A percentile compares a stretch with the other conserved stretches of the same genome.
phyloP scores from a whole-genome alignment of 2,888 invertebrate species.

The Megalurothrips usitatus region DNA sequence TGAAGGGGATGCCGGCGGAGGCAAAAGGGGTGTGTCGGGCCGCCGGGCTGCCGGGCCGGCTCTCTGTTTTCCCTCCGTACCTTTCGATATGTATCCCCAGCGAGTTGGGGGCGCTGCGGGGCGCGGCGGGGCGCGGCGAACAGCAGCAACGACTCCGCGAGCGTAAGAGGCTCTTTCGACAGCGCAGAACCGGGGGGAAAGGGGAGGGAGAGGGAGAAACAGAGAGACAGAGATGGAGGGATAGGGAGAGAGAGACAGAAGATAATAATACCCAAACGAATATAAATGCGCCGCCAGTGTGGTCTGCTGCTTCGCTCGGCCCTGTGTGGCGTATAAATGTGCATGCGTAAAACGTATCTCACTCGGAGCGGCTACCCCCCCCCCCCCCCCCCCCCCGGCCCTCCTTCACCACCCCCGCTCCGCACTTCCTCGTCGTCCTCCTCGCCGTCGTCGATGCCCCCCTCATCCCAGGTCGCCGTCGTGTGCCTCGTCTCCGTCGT shows the following conservation, averaged over 20 bases:
- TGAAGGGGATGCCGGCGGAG: not conserved
- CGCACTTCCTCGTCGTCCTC: not conserved
- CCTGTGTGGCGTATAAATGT: slow-evolving; percentile 6
- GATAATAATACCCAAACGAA: slow-evolving; percentile 13
- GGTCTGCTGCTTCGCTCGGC: not conserved
- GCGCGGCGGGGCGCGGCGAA: slow-evolving; percentile 2
- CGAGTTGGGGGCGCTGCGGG: not conserved
- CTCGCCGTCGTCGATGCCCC: not conserved
- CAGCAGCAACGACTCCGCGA: not conserved
- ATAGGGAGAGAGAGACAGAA: not conserved
- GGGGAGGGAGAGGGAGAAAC: not conserved
- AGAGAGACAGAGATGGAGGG: not conserved
- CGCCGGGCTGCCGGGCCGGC: not conserved
- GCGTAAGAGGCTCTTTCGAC: not conserved
- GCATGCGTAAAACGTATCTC: slow-evolving; percentile 6
- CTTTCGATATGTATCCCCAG: slow-evolving; percentile 19
- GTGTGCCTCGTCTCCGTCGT: not conserved
- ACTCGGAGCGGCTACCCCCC: not conserved
- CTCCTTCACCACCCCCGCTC: not conserved
- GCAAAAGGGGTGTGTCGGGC: not conserved
- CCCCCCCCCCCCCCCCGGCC: not conserved
- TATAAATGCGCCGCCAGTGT: not conserved
- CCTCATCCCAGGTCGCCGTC: too few species aligned
- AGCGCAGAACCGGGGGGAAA: not conserved
- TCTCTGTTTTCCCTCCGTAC: not conserved